Percentiles rank a stretch among this genome's conserved stretches.
Conservation (phyloP, 2,888 invertebrate genomes). For the Caenorhabditis uteleia region DNA sequence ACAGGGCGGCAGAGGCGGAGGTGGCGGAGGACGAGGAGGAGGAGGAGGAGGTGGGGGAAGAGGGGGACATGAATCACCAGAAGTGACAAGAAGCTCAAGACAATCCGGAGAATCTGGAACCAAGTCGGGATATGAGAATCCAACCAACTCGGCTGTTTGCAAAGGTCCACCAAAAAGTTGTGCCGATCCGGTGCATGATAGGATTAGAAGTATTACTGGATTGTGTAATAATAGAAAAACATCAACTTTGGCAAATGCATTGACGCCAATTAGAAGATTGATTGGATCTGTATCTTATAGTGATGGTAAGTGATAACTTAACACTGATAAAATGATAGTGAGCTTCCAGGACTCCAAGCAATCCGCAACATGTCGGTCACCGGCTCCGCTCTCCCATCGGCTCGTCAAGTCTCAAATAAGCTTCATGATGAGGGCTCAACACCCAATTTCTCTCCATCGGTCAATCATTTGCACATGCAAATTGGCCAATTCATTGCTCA, state of each 20-base stretch:
- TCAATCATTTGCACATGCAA: conserved; percentile 78
- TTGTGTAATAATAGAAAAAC: conserved; percentile 84
- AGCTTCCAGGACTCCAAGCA: conserved; percentile 18
- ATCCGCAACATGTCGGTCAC: conserved; percentile 32
- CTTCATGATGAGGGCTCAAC: conserved; percentile 31
- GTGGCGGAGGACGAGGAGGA: background rate
- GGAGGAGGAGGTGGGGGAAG: background rate
- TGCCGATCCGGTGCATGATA: conserved; percentile 19
- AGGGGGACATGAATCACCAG: conserved; percentile 2
- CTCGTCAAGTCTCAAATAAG: conserved; percentile 42
- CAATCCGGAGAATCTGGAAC: too few relatives aligned
- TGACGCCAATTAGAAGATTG: conserved; percentile 83
- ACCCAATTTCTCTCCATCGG: conserved; percentile 17
- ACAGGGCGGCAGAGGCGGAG: background rate
- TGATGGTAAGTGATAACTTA: too few relatives aligned
- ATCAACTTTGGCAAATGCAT: conserved; percentile 82
- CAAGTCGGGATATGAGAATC: too few relatives aligned
- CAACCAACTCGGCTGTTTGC: too few relatives aligned
- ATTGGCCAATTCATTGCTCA: conserved; percentile 92
- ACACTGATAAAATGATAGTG: too few relatives aligned
- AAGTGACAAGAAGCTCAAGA: too few relatives aligned
- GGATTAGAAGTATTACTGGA: conserved; percentile 75
- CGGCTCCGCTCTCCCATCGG: conserved; percentile 38
- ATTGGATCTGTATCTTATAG: conserved; percentile 80
- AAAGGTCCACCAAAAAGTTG: conserved; percentile 25